Evolutionary conservation across 2,113 vertebrate species (phyloP), one percentile per base, ranked within the genome.

Genomic region (Murina feae): DNA sequence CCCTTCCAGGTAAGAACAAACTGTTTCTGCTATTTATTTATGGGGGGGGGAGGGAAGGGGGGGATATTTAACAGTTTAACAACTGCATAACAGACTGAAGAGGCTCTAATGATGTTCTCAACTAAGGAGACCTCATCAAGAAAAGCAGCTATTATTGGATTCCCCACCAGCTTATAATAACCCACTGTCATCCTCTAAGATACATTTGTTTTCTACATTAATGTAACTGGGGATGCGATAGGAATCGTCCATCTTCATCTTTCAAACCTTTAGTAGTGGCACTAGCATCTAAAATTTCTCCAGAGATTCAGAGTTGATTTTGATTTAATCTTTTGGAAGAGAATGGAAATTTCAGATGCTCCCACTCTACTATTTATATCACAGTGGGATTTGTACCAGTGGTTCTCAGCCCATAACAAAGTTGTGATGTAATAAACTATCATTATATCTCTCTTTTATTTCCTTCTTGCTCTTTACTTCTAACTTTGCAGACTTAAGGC

Each of bases 161-260:
- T 93, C 63, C 69, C 21, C 84, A 93, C 37, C 28, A 91, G 55
- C 2, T 80, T 87, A 66, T 83, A 68, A 92, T 94, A 90, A 94
- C 80, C 82, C 14, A 66, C 66, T 47, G 69, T 47, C 32, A 60
- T 74, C 72, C 55, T 93, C 80, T 58, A 68, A 79, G 53, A 85
- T 78, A 63, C 63, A 83, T 53, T n/a, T 94, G 39, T 81, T 87
- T 82, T 93, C 68, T 86, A 13, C 53, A 86, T 81, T 93, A 93
- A 58, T 91, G 42, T 92, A 90, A 71, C 49, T 84, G 21, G 32
- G 17, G 55, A 83, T 89, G 35, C 91, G 44, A 75, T 89, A 69
- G 91, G 39, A 97, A 94, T 75, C 49, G 68, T 91, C 51, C 58
- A 18, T 86, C 63, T 92, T 83, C 42, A 69, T 68, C 69, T 89